Evolutionary conservation across 2,797 vertebrate species (phyloP).

Genomic region (Denticeps clupeoides): DNA sequence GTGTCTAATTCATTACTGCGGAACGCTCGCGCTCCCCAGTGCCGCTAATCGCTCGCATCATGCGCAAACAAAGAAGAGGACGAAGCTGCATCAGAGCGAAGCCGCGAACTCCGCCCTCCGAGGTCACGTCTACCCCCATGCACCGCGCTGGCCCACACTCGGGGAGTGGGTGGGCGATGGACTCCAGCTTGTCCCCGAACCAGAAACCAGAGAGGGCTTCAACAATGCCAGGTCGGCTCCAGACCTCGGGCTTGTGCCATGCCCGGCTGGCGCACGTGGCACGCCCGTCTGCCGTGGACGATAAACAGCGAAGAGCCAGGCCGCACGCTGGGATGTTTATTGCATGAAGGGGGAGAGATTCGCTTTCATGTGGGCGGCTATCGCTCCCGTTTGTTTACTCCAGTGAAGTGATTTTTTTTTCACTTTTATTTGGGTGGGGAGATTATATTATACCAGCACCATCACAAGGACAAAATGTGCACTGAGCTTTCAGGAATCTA

Average conservation of each 20-base stretch:
- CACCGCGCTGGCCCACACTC: no score
- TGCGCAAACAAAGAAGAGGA: conserved; percentile 26
- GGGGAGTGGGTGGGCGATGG: no score
- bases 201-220: background rate
- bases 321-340: conserved; percentile 18
- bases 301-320: conserved; percentile 13
- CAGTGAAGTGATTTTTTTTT: no score
- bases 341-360: conserved; percentile 7
- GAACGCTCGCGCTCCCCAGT: conserved; percentile 43
- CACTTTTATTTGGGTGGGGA: conserved; percentile 5
- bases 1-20: conserved; percentile 42
- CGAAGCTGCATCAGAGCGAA: no score
- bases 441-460: conserved; percentile 3
- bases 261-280: conserved; percentile 2
- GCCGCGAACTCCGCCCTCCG: no score
- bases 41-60: conserved; percentile 41
- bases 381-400: conserved; percentile 18
- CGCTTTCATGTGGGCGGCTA: conserved; percentile 12
- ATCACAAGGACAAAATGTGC: conserved; percentile 47
- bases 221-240: background rate
- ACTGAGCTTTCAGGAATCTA: conserved; percentile 39
- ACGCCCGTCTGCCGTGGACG: background rate
- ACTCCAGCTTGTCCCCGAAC: no score
- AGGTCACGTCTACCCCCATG: no score
- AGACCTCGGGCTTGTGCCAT: no score